Evolutionary conservation across 1,140 invertebrate species (phyloP).

Genomic region (Brachionus paranguensis): DNA sequence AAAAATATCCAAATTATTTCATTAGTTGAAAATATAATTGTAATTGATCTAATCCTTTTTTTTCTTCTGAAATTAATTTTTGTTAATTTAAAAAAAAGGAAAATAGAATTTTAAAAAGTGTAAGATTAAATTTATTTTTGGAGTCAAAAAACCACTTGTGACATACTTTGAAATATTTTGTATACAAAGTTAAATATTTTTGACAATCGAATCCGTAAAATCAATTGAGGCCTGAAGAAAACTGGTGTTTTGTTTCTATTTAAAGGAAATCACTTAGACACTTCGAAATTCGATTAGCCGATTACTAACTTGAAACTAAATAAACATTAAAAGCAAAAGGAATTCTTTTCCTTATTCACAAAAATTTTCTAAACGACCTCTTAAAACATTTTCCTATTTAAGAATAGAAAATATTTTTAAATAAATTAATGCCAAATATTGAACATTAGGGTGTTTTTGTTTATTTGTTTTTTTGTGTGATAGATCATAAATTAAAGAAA

Average conservation of each 20-base stretch:
- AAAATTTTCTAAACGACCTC: not conserved
- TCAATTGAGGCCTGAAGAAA: not conserved
- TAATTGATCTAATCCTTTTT: not conserved
- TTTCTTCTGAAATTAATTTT: not conserved
- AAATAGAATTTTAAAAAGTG: not conserved
- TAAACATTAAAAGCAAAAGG: not conserved
- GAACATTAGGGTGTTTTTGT: not conserved
- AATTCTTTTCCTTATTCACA: not conserved
- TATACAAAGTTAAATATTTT: not conserved
- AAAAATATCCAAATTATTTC: not conserved
- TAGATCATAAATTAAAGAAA: conserved; percentile 2
- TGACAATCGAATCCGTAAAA: not conserved
- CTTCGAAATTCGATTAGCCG: not conserved
- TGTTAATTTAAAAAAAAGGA: not conserved
- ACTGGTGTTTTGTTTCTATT: not conserved
- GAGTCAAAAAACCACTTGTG: not conserved
- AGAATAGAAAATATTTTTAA: not conserved
- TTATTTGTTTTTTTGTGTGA: not conserved
- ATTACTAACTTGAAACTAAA: not conserved
- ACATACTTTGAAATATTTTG: not conserved
- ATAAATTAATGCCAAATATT: not conserved
- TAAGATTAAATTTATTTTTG: not conserved
- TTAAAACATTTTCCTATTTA: not conserved
- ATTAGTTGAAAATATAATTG: not conserved
- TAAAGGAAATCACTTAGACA: not conserved